Percentiles rank a stretch among this genome's conserved stretches.
These are phyloP conservation scores for Orchesellides sinensis DNA, from an alignment of 2,888 invertebrate species.

Conservation along the genomic window DNA sequence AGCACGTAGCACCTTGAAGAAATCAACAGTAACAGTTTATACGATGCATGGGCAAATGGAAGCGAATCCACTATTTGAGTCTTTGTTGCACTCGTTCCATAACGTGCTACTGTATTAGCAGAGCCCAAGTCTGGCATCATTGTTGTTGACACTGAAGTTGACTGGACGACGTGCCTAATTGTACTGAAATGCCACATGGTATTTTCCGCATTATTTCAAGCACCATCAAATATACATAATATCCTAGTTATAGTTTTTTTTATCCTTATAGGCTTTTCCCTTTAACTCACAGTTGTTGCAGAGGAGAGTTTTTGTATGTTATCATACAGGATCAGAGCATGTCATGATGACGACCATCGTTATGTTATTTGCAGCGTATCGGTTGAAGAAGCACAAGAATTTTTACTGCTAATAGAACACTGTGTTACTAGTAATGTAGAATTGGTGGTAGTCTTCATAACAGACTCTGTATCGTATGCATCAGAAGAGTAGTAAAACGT, in stretches of 20 bases:
- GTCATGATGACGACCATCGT: background rate
- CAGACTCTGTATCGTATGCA: background rate
- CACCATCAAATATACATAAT: background rate
- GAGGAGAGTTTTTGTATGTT: background rate
- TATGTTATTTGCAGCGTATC: background rate
- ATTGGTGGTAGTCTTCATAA: background rate
- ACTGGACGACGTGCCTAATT: conserved; percentile 31
- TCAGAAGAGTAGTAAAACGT: too few relatives aligned
- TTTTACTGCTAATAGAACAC: background rate
- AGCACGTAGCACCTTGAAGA: conserved; percentile 7
- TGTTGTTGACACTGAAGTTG: conserved; percentile 26
- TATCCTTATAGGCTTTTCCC: too few relatives aligned
- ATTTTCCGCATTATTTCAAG: conserved; percentile 47
- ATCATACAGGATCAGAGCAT: background rate
- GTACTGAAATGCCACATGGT: conserved; percentile 52
- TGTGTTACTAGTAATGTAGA: background rate
- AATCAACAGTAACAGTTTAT: background rate
- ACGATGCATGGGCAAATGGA: background rate
- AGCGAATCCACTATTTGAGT: conserved; percentile 3
- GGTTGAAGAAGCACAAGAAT: conserved; percentile 8
- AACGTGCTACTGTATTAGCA: too few relatives aligned
- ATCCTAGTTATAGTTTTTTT: too few relatives aligned
- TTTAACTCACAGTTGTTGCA: too few relatives aligned
- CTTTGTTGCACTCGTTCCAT: background rate
- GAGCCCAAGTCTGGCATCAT: conserved; percentile 32